A percentile compares a stretch with the other conserved stretches of the same genome.
Conservation (phyloP, 2,888 invertebrate genomes). For the Sinotaia quadrata region DNA sequence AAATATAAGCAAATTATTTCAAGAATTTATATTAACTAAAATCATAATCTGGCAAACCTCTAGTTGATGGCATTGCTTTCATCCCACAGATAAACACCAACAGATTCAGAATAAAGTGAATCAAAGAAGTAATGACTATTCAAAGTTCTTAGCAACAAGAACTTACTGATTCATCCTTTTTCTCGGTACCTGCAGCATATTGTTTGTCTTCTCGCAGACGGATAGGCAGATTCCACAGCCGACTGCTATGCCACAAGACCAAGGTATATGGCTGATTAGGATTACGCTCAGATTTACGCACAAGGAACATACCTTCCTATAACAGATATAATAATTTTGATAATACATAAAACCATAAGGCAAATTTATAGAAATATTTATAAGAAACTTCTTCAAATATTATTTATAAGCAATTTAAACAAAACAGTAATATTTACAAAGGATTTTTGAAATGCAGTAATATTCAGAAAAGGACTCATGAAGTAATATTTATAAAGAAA, state of each 20-base stretch:
- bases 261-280: slow-evolving; percentile 47
- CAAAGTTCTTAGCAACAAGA: neutral
- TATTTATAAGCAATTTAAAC: neutral
- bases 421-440: neutral
- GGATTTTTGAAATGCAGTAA: neutral
- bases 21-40: neutral
- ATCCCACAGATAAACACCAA: too few species aligned
- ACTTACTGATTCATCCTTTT: slow-evolving; percentile 44
- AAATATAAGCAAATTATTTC: neutral
- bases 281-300: slow-evolving; percentile 44
- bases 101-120: neutral
- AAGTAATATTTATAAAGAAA: too few species aligned
- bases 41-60: too few species aligned
- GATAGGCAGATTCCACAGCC: slow-evolving; percentile 49
- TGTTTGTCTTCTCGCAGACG: slow-evolving; percentile 34
- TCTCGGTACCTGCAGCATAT: slow-evolving; percentile 45
- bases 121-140: neutral
- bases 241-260: slow-evolving; percentile 42
- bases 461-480: too few species aligned
- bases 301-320: slow-evolving; percentile 51
- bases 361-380: neutral
- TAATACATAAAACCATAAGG: neutral
- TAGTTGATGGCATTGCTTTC: too few species aligned
- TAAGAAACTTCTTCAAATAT: neutral
- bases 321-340: slow-evolving; percentile 6